Base-by-base conservation (phyloP, 1,140 invertebrate species). In the Brevipalpus yothersi region DNA sequence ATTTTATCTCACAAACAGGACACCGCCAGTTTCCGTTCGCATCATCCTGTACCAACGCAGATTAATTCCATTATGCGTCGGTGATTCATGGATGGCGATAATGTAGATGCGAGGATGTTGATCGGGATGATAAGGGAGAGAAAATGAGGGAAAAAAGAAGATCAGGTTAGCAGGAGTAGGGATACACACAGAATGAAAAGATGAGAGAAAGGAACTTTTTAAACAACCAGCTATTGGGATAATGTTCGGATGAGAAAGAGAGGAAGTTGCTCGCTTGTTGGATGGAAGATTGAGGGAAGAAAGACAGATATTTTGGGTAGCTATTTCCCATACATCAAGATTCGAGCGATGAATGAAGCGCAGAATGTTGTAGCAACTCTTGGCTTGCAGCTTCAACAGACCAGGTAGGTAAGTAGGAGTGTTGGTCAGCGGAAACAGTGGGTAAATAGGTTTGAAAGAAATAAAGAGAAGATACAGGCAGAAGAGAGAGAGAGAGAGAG, bases 1-100 rank as follows among this genome's bases (percentile, higher is more conserved):
- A 70, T 47, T 75, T 73, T 39, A 73, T 72, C 40, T 77, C 72
- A 69, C 81, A 82, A 53, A 81, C 76, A 10, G 79, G 79, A 69
- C 80, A 82, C 3, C 66, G 8, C 58, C 58, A 58, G 47, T 58
- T 45, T 17, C 58, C 43, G 13, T 13, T 58, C 42, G 15, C 13
- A 17, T 49, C 42, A 53, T 47, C 57, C 41, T 43, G 31, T 58
- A 15, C 11, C 23, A 13, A 15, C 43, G 12, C n/a, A 15, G 12
- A 15, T 17, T 8, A 45, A 45, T 45, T 45, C n/a, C n/a, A n/a
- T 51, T 7, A 19, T 17, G 13, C 21, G n/a, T 19, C n/a, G n/a
- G 10, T 9, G 21, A 10, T 19, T 19, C 10, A 17, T n/a, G 10
- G n/a, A 10, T n/a, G 49, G 21, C 21, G n/a, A 51, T n/a, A 17